These are phyloP conservation scores for Bos indicus DNA, from an alignment of 2,113 vertebrate genomes.

Conservation along the genomic window DNA sequence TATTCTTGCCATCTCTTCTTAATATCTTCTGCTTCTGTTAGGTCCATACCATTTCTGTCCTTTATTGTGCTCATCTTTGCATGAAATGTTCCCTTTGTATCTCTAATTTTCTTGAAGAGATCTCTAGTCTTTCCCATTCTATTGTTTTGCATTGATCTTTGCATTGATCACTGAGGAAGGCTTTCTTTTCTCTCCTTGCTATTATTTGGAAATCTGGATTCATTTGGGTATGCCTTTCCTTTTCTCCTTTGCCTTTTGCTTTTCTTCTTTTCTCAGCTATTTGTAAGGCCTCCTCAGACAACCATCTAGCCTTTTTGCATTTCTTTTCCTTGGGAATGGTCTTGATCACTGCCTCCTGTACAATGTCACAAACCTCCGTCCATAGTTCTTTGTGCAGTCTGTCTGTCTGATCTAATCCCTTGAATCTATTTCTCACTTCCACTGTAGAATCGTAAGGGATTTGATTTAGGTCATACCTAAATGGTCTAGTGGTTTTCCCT, in stretches of 20 bases:
- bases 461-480: background rate
- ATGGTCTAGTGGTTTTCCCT: background rate
- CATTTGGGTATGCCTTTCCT: background rate
- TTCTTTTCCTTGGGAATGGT: background rate
- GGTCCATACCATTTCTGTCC: background rate
- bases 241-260: background rate
- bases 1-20: background rate
- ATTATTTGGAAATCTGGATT: background rate
- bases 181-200: background rate
- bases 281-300: background rate
- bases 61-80: background rate
- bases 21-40: background rate
- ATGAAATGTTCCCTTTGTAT: background rate
- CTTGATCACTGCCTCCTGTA: background rate
- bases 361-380: background rate
- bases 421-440: background rate
- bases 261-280: background rate
- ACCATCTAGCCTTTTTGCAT: background rate
- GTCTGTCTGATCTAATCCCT: background rate
- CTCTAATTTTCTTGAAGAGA: background rate
- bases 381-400: background rate
- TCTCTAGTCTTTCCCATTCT: background rate
- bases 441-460: background rate
- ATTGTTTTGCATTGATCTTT: background rate
- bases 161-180: background rate